phyloP scores from a whole-genome alignment of 2,888 invertebrate species.

The Leptopilina drosophilae region DNA sequence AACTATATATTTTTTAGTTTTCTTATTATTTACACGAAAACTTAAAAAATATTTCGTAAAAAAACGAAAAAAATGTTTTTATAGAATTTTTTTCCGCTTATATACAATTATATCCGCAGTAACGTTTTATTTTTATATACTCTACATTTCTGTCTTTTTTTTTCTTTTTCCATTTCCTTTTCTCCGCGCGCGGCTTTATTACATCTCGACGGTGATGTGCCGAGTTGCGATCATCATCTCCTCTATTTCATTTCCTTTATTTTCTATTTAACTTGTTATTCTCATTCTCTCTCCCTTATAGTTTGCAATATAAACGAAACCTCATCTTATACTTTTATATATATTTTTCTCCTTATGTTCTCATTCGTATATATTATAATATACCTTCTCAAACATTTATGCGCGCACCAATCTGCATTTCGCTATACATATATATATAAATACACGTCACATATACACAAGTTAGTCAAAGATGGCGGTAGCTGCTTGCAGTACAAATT shows the following conservation, averaged over 20 bases:
- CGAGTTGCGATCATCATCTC: conserved; percentile 1
- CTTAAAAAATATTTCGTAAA: too few species aligned
- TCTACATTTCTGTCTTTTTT: not conserved
- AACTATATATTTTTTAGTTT: too few species aligned
- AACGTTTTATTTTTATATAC: not conserved
- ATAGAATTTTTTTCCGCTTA: not conserved
- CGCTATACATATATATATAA: conserved; percentile 20
- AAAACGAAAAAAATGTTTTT: not conserved
- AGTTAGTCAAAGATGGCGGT: conserved; percentile 62
- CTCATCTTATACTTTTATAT: not conserved
- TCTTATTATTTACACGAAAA: too few species aligned
- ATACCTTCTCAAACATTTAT: conserved; percentile 9
- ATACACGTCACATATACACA: not conserved
- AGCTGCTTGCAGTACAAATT: conserved; percentile 68
- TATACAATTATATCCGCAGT: not conserved
- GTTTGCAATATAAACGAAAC: conserved; percentile 15
- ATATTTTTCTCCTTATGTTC: not conserved
- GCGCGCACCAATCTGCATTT: conserved; percentile 19
- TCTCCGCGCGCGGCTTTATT: conserved; percentile 2
- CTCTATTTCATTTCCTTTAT: conserved; percentile 28
- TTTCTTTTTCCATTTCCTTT: conserved; percentile 7
- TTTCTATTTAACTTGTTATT: conserved; percentile 17
- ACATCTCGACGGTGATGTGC: not conserved
- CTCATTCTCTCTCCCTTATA: not conserved
- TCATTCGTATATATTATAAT: not conserved